Evolutionary conservation across 2,888 invertebrate species (phyloP).

Genomic region (Adela reaumurella): DNA sequence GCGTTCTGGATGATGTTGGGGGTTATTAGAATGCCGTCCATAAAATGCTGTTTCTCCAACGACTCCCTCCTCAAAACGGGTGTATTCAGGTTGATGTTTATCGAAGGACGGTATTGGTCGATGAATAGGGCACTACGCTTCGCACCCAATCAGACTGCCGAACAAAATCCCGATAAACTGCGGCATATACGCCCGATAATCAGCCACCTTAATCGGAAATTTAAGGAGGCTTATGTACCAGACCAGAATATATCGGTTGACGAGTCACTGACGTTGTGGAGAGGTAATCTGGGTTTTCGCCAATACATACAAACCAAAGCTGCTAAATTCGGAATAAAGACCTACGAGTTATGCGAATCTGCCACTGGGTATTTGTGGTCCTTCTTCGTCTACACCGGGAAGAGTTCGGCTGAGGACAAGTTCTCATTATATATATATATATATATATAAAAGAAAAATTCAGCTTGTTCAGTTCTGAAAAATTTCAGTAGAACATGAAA

Average conservation of each 20-base stretch:
- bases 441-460: too few relatives aligned
- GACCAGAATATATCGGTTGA: conserved; percentile 1
- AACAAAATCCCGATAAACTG: background rate
- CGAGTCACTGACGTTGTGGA: conserved; percentile 3
- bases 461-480: too few relatives aligned
- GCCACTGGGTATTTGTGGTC: conserved; percentile 5
- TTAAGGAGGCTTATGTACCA: background rate
- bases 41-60: conserved; percentile 1
- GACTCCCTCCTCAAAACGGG: background rate
- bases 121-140: conserved; percentile 1
- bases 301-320: conserved; percentile 5
- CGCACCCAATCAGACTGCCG: background rate
- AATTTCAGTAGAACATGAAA: too few relatives aligned
- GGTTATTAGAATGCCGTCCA: conserved; percentile 1
- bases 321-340: conserved; percentile 4
- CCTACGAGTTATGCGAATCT: conserved; percentile 2
- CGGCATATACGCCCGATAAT: background rate
- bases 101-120: background rate
- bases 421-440: too few relatives aligned
- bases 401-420: background rate
- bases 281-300: background rate
- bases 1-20: conserved; percentile 5
- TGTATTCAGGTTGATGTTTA: background rate
- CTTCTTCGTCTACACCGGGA: conserved; percentile 1
- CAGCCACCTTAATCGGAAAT: background rate